Evolutionary conservation across 2,113 vertebrate genomes (phyloP), one percentile per base, ranked within the genome.

Genomic region (Ascaphus truei): DNA sequence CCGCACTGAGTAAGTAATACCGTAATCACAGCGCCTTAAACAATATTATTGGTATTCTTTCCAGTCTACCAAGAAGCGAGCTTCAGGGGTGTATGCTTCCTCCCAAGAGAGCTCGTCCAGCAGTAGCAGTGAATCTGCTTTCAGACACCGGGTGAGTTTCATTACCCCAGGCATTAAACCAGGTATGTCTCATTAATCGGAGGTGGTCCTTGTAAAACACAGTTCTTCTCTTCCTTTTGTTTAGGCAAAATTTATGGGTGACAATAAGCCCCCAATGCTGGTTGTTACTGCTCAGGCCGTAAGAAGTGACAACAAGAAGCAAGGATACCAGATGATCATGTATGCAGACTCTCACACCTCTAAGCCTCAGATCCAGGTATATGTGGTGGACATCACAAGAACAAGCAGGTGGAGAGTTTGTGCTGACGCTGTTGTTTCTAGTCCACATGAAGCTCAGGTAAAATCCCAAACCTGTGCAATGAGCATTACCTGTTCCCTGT

Each of bases 391-490:
- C 47, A 76, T 92, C 66, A 75, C 81, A 50, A 69, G 82, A 7
- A 76, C 78, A 11, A 78, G 83, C 83, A 90, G 85, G 43, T 94
- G 89, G 89, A 88, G 82, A 69, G 2, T 91, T 16, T 92, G 88
- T 74, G 83, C 84, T 68, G 89, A 94, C 78, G 86, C 88, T 51
- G 73, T 79, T 41, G 15, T 89, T 37, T 68, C 86, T 64, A 92
- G 84, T 73, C 1, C 73, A 55, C 84, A 93, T 74, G 92, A 93
- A 78, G 56, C 85, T 41, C 72, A 6, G 86, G 94, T 95, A 84
- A 91, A 86, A 58, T 30, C 77, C 31, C 27, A 25, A 41, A 27
- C 58, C 10, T 29, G 10, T 26, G n/a, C 7, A 10, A 12, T 15
- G 7, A 15, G 7, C 11, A 2, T 3, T 45, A 43, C 22, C 3